Base-by-base conservation (phyloP, 2,888 invertebrate species). In the Prostheceraeus crozeri region DNA sequence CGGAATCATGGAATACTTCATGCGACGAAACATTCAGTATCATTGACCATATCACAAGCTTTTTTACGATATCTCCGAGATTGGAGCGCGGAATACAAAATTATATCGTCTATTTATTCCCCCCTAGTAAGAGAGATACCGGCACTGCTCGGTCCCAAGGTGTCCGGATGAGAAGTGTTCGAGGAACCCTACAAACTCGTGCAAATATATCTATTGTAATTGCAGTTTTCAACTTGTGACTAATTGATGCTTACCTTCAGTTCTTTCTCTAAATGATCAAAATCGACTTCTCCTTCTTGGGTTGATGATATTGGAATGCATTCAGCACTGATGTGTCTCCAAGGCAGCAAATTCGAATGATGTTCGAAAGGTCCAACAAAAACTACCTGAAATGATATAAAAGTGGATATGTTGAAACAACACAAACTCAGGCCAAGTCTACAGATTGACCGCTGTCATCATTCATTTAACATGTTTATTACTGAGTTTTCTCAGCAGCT, bases 361-460 rank as follows among this genome's bases (percentile, higher is more conserved):
- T 85, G 85, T 71, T 85, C 85, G 71, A 81, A 83, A 3, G 84
- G 83, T n/a, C 87, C 86, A 40, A 86, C 84, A 72, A 88, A 85
- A 25, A 88, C 83, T 16, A 84, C 79, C 57, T 83, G 82, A 23
- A 82, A 81, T 54, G 79, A 79, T 33, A 31, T 27, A 61, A 19
- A 62, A 2, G 19, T 23, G 19, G 10, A 61, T 11, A 10, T 14
- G 11, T n/a, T 8, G 14, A 40, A 31, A 14, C n/a, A 14, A n/a
- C 45, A 23, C 27, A n/a, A n/a, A n/a, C n/a, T n/a, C n/a, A n/a
- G n/a, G n/a, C n/a, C n/a, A n/a, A n/a, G n/a, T n/a, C n/a, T n/a
- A n/a, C n/a, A n/a, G n/a, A n/a, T n/a, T n/a, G n/a, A n/a, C n/a
- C n/a, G n/a, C n/a, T n/a, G n/a, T n/a, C n/a, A n/a, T n/a, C n/a